Conservation (phyloP, 1,140 invertebrate species). For the Oncopodura yosiiana region DNA sequence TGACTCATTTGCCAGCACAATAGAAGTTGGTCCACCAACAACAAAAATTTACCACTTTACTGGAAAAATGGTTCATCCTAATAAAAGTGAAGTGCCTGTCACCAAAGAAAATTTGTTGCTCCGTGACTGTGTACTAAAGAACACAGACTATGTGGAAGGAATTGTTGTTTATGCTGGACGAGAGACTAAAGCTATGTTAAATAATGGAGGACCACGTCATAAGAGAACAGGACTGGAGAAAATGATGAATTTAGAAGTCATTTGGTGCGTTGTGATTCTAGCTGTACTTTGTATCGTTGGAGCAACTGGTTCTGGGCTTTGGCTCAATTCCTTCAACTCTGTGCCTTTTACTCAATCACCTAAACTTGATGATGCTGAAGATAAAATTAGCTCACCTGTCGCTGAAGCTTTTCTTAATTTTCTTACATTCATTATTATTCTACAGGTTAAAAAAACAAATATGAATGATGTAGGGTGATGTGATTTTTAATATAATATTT, state of each 20-base stretch:
- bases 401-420: slow-evolving; percentile 75
- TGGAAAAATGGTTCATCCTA: slow-evolving; percentile 73
- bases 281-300: slow-evolving; percentile 82
- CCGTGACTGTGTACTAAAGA: slow-evolving; percentile 86
- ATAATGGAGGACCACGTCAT: slow-evolving; percentile 90
- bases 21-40: slow-evolving; percentile 86
- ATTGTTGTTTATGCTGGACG: slow-evolving; percentile 95
- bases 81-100: slow-evolving; percentile 67
- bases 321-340: slow-evolving; percentile 54
- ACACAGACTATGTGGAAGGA: slow-evolving; percentile 87
- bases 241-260: slow-evolving; percentile 89
- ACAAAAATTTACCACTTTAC: slow-evolving; percentile 93
- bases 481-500: not conserved
- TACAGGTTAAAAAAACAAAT: too few species aligned
- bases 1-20: slow-evolving; percentile 65
- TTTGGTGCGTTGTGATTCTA: slow-evolving; percentile 92
- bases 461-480: slow-evolving; percentile 27
- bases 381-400: slow-evolving; percentile 39
- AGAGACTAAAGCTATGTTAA: slow-evolving; percentile 96
- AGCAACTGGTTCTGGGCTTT: slow-evolving; percentile 77
- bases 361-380: slow-evolving; percentile 36
- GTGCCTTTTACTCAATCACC: slow-evolving; percentile 63
- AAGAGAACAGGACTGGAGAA: slow-evolving; percentile 85
- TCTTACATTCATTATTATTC: slow-evolving; percentile 89
- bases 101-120: slow-evolving; percentile 87